Conservation (phyloP, 1,140 invertebrate genomes). For the Diorhabda elongata region DNA sequence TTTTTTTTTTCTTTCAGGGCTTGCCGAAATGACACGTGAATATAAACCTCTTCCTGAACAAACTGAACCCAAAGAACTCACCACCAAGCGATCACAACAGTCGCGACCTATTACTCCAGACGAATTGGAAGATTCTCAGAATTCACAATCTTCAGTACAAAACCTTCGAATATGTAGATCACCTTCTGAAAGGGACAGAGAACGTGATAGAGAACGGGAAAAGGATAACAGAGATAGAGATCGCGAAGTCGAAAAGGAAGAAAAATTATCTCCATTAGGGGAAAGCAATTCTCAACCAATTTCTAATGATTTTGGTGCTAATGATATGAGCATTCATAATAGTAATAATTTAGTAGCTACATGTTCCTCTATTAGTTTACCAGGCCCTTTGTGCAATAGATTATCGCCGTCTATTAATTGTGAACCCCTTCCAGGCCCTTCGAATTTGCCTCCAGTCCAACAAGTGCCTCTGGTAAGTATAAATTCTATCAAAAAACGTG, state of each 20-base stretch:
- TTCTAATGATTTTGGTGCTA: conserved; percentile 44
- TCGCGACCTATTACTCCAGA: conserved; percentile 11
- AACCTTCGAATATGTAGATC: conserved; percentile 26
- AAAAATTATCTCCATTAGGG: conserved; percentile 30
- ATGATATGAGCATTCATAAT: conserved; percentile 56
- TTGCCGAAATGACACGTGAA: conserved; percentile 79
- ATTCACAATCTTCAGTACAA: conserved; percentile 18
- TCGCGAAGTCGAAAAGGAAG: conserved; percentile 34
- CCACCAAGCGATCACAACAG: conserved; percentile 29
- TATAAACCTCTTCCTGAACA: conserved; percentile 44
- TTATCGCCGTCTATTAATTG: conserved; percentile 60
- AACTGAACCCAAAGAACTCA: conserved; percentile 45
- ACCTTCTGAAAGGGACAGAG: conserved; percentile 21
- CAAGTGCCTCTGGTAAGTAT: conserved; percentile 72
- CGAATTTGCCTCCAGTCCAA: conserved; percentile 75
- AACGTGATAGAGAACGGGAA: conserved; percentile 29
- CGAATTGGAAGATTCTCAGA: conserved; percentile 9
- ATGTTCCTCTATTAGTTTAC: conserved; percentile 13
- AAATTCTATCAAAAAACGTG: neutral
- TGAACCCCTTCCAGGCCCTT: conserved; percentile 69
- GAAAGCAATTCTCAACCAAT: conserved; percentile 47
- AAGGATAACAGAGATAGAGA: conserved; percentile 24
- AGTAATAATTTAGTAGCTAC: conserved; percentile 41
- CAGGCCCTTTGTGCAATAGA: conserved; percentile 43
- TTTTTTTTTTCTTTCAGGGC: conserved; percentile 49